Base-by-base conservation (phyloP, 2,113 vertebrate genomes). In the Hippocampus mohnikei region DNA sequence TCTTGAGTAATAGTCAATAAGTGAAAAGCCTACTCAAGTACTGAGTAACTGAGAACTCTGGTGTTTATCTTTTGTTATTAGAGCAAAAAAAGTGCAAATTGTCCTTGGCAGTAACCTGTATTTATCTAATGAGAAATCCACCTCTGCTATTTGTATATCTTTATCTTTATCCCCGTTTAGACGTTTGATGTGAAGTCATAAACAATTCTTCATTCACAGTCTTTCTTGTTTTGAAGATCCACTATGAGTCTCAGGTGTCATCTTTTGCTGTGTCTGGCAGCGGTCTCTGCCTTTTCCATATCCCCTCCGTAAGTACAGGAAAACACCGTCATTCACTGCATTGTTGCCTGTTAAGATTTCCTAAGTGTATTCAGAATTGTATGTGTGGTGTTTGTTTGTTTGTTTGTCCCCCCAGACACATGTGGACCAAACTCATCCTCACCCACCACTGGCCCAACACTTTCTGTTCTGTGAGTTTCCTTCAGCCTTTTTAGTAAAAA, bases 381-480 rank as follows among this genome's bases (percentile, higher is more conserved):
- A 1, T 70, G 9, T 52, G 4, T 74, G 12, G 13, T 60, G 2
- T 72, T 2, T 50, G 2, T 56, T 6, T 71, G 5, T 48, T 8
- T 75, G 11, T 62, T 25, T 88, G 89, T 69, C 10, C 9, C 23
- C 5, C 11, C 77, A 92, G 91, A 71, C 71, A 88, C 6, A 81
- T 87, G 72, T 94, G 92, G 93, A 90, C 75, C 41, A 92, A 91
- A 74, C 71, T 94, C 72, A 92, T 91, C 73, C 74, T 94, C 77
- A 94, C 91, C 69, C 92, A 93, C 50, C 92, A 93, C 67, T 94
- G 93, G 93, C 93, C 93, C 40, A 65, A 2, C 44, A 93, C 92
- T 16, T 92, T 93, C 80, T 94, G 93, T 59, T 69, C 2, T 27
- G 93, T 93, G 77, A 84, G 91, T 84, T 42, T 69, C 20, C n/a